Conservation (phyloP, 2,113 vertebrate species). For the Mastomys coucha region DNA sequence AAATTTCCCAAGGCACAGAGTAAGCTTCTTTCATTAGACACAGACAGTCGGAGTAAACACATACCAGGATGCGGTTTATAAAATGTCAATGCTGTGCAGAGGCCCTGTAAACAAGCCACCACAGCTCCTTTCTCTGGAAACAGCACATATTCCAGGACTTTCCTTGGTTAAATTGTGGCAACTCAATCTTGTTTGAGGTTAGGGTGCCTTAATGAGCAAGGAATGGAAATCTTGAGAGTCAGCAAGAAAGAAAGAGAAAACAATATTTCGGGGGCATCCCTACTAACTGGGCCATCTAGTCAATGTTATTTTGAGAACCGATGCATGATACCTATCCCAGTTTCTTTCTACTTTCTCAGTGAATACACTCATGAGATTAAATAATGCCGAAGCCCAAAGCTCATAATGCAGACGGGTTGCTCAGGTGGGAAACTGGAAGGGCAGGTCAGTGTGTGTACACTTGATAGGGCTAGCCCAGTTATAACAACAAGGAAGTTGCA, state of each 20-base stretch:
- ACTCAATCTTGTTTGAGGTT: not conserved
- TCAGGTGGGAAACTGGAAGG: conserved; percentile 4
- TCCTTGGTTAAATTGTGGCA: not conserved
- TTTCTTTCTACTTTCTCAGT: not conserved
- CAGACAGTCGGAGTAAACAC: conserved; percentile 5
- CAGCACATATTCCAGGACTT: not conserved
- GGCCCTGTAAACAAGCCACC: conserved; percentile 7
- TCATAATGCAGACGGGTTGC: not conserved
- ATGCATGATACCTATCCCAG: not conserved
- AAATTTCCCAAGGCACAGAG: conserved; percentile 25
- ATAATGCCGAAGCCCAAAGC: not conserved
- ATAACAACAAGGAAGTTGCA: conserved; percentile 41
- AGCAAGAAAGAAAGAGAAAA: conserved; percentile 2
- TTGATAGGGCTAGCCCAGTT: not conserved
- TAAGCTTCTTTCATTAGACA: not conserved
- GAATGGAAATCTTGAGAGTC: not conserved
- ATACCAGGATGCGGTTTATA: not conserved
- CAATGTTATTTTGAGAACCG: not conserved
- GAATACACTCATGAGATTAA: not conserved
- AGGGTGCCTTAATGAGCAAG: not conserved
- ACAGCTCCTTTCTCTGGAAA: conserved; percentile 16
- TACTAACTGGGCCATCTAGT: not conserved
- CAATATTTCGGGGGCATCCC: not conserved
- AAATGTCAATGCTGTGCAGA: not conserved
- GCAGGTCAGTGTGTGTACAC: not conserved